Base-by-base conservation (phyloP, 2,113 vertebrate species). In the Notothenia rossii region DNA sequence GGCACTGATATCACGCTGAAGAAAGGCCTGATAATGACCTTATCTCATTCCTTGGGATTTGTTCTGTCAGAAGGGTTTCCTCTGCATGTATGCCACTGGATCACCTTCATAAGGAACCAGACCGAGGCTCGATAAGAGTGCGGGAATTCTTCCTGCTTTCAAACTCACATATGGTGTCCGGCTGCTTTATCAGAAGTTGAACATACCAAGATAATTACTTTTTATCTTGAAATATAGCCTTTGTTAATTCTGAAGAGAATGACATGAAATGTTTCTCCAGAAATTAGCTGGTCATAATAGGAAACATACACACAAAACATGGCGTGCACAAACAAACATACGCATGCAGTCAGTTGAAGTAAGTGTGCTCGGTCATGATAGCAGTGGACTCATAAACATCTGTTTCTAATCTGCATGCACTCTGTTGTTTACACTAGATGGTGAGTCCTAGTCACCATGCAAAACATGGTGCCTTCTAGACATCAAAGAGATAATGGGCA, bases 351-450 rank as follows among this genome's bases (percentile, higher is more conserved):
- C 77, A 62, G 73, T 75, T 61, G 81, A 55, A 60, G 83, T 83
- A 88, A 91, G 85, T 80, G 80, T 90, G 79, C 81, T 88, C 79
- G 78, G 86, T 91, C 87, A 86, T 85, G 66, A 83, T 84, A 86
- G 85, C 84, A 79, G 66, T 80, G 40, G 73, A 84, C 88, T 83
- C 75, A 77, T 75, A 78, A 87, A 93, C 94, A 94, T 94, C 91
- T 96, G 93, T 81, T 93, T 94, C 72, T 81, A 82, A 92, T 95
- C 85, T 76, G 33, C 49, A 66, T 72, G 62, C 61, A 84, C 68
- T 72, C 53, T 69, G 76, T 87, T 89, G 90, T 91, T 93, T 93
- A 91, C 85, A 88, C 85, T 86, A 56, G 73, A 72, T 64, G 62
- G 72, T 69, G 75, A 86, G 67, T 79, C 65, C 72, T 72, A 81